Conservation (phyloP, 92 coral and sea anemone species). For the Palythoa heliodiscus region DNA sequence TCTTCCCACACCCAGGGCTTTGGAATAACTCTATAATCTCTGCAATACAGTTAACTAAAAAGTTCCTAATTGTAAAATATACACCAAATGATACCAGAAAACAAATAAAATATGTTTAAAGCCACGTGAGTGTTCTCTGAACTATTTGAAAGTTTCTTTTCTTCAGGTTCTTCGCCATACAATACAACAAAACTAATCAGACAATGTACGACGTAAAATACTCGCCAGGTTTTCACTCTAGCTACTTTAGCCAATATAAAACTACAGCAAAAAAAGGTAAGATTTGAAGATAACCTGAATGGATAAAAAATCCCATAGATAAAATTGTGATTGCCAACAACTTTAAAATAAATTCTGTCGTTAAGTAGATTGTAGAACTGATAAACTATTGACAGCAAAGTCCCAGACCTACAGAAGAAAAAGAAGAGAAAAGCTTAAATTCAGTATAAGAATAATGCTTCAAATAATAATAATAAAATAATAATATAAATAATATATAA, state of each 20-base stretch:
- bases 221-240: no score
- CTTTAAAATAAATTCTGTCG: background rate
- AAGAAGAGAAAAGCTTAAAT: background rate
- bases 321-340: no score
- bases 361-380: slow-evolving; percentile 48
- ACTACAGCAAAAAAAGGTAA: no score
- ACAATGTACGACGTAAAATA: no score
- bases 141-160: background rate
- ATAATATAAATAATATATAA: no score
- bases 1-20: no score
- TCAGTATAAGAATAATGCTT: background rate
- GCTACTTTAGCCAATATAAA: no score
- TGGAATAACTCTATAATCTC: background rate
- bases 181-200: background rate
- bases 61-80: background rate
- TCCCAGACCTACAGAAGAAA: slow-evolving; percentile 60
- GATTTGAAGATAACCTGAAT: no score
- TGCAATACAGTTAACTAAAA: background rate
- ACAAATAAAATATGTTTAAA: background rate
- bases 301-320: no score
- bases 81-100: background rate
- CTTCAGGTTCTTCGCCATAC: background rate
- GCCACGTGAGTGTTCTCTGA: background rate
- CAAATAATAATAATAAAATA: background rate
- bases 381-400: slow-evolving; percentile 64